Evolutionary conservation across 1,140 invertebrate genomes (phyloP), one percentile per base, ranked within the genome.

Genomic region (Platyscapa corneri): DNA sequence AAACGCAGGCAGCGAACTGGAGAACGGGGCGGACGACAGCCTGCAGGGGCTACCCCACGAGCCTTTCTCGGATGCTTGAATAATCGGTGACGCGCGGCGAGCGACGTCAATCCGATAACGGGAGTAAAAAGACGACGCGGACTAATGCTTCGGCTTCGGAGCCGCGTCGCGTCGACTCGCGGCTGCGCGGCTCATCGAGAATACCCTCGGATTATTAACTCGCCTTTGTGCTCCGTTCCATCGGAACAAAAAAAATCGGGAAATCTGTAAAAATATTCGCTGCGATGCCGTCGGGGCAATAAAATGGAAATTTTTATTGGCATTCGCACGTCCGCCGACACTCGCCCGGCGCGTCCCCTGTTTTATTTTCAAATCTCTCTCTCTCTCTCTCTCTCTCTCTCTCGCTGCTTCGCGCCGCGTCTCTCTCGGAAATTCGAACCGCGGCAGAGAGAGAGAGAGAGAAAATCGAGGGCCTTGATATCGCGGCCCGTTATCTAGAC

Each of bases 291-390:
- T 42, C 23, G 6, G 70, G 27, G 37, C 70, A 74, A 42, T 74
- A 74, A 74, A 74, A 74, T 42, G 37, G 20, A 42, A 34, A 39
- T 42, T 74, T 74, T 74, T 74, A 74, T 74, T 42, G 37, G 37
- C 27, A 27, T 39, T 39, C 34, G 49, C 16, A 16, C 49, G 18
- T 53, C 49, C 49, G 8, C 18, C 49, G 49, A 46, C 42, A 46
- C 42, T 46, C 42, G 18, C 16, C 49, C 2, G 10, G 2, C 49
- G 49, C 8, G 18, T 53, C 18, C 10, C 49, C 49, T 53, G n/a
- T n/a, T n/a, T n/a, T n/a, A n/a, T n/a, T n/a, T n/a, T n/a, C n/a
- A n/a, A n/a, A n/a, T n/a, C n/a, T n/a, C n/a, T n/a, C n/a, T n/a
- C n/a, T n/a, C n/a, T n/a, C n/a, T n/a, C n/a, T n/a, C n/a, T n/a